Evolutionary conservation across 2,797 vertebrate species (phyloP).

Genomic region (Tapirus indicus): DNA sequence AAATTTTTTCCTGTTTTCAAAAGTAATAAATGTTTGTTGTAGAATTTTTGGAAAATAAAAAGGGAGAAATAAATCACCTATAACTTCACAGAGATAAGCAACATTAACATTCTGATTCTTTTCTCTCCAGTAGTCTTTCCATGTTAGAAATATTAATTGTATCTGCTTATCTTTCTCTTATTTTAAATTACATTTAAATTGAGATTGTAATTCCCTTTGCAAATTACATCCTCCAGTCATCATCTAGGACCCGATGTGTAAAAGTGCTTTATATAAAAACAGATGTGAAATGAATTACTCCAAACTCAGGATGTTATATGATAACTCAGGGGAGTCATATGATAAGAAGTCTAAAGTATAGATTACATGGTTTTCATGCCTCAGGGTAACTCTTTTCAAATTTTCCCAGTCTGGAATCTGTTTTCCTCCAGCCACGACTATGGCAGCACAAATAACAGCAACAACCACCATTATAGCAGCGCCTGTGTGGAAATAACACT

Average conservation of each 20-base stretch:
- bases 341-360: not conserved
- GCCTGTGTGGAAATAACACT: slow-evolving; percentile 3
- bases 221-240: slow-evolving; percentile 4
- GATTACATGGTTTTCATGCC: not conserved
- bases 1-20: slow-evolving; percentile 30
- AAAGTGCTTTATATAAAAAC: slow-evolving; percentile 27
- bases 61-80: slow-evolving; percentile 59
- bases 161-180: slow-evolving; percentile 69
- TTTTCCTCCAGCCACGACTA: not conserved
- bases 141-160: slow-evolving; percentile 72
- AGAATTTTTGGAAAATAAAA: slow-evolving; percentile 65
- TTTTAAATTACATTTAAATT: slow-evolving; percentile 69
- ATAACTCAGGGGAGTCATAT: not conserved
- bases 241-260: not conserved
- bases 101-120: slow-evolving; percentile 45
- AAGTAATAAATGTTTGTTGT: slow-evolving; percentile 57
- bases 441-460: not conserved
- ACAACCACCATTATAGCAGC: no score
- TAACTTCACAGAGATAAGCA: slow-evolving; percentile 68
- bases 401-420: not conserved
- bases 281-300: slow-evolving; percentile 26
- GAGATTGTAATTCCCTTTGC: slow-evolving; percentile 25
- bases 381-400: not conserved
- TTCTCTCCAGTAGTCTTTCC: slow-evolving; percentile 51
- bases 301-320: not conserved